phyloP scores from a whole-genome alignment of 2,797 vertebrate species.

The Gambusia yucatana region DNA sequence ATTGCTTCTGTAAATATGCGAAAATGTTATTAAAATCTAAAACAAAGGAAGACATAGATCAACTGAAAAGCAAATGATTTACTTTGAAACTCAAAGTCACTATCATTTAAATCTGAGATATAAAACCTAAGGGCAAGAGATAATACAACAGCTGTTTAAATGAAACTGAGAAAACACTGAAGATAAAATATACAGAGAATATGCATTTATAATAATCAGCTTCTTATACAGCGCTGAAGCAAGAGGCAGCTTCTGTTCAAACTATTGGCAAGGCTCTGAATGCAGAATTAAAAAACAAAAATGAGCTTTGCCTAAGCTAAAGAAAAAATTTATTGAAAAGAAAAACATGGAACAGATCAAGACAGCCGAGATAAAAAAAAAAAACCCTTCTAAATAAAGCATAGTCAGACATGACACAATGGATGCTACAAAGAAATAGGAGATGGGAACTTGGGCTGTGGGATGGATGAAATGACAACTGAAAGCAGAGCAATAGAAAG shows the following conservation, averaged over 20 bases:
- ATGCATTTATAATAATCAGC: not conserved
- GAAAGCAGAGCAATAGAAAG: not conserved
- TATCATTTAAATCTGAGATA: not conserved
- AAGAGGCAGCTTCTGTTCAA: not conserved
- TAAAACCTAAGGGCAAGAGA: not conserved
- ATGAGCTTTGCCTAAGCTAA: not conserved
- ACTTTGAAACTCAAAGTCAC: not conserved
- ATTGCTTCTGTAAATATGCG: not conserved
- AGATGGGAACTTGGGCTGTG: not conserved
- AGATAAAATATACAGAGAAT: not conserved
- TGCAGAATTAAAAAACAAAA: not conserved
- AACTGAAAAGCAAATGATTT: not conserved
- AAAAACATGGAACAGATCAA: not conserved
- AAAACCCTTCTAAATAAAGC: not conserved
- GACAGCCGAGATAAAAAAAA: not conserved
- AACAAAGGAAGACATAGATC: not conserved
- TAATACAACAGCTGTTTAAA: not conserved
- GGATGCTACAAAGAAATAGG: not conserved
- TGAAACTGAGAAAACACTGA: not conserved
- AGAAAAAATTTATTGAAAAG: not conserved
- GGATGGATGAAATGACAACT: not conserved
- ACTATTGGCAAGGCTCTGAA: not conserved
- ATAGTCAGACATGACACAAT: constrained; percentile 4
- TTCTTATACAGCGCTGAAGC: not conserved
- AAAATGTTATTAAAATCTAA: not conserved